Conservation (phyloP, 2,113 vertebrate genomes). For the Neomonachus schauinslandi region DNA sequence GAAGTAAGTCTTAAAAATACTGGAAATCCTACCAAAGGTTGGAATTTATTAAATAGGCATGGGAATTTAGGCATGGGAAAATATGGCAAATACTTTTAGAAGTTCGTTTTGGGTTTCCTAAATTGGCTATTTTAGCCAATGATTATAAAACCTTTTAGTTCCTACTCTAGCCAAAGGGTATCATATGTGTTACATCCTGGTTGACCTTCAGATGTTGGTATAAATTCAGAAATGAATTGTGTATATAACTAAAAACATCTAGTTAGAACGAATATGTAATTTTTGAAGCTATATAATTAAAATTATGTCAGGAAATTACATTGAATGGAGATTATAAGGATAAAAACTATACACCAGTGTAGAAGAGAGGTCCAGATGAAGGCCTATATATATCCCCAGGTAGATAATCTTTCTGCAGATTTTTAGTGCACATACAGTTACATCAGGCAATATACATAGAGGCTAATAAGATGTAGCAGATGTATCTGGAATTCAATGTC, state of each 20-base stretch:
- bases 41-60: neutral
- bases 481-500: neutral
- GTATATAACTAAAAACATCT: neutral
- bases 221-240: slow-evolving; percentile 51
- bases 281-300: slow-evolving; percentile 24
- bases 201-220: neutral
- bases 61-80: neutral
- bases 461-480: neutral
- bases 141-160: neutral
- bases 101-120: neutral
- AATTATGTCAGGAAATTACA: neutral
- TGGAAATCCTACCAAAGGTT: neutral
- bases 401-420: neutral
- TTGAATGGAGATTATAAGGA: neutral
- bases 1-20: neutral
- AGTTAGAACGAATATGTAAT: neutral
- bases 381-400: neutral
- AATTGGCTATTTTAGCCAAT: neutral
- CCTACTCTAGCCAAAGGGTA: neutral
- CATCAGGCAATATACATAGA: neutral
- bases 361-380: neutral
- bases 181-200: neutral
- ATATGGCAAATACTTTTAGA: neutral
- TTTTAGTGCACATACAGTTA: slow-evolving; percentile 45
- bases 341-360: neutral